These are phyloP conservation scores for Campoletis sonorensis DNA, from an alignment of 1,140 invertebrate species.

Conservation along the genomic window DNA sequence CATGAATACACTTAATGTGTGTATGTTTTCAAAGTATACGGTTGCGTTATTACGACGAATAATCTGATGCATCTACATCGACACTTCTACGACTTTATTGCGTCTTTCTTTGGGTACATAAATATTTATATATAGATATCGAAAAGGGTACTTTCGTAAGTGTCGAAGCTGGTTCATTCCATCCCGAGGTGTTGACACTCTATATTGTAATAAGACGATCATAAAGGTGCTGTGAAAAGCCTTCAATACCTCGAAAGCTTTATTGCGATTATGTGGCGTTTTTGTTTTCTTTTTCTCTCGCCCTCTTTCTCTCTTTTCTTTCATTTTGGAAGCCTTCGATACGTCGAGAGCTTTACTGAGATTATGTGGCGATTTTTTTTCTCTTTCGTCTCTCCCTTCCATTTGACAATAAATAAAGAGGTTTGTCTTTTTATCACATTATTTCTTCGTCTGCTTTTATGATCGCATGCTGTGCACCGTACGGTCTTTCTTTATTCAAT, in stretches of 20 bases:
- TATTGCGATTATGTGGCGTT: conserved; percentile 39
- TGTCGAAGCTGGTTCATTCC: not conserved
- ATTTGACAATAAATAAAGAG: not conserved
- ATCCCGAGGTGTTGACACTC: conserved; percentile 51
- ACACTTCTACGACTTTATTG: conserved; percentile 14
- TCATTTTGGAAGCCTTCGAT: no score
- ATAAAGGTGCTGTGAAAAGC: conserved; percentile 13
- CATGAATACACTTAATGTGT: not conserved
- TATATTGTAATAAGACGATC: conserved; percentile 51
- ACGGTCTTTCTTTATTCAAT: conserved; percentile 11
- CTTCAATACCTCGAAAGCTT: conserved; percentile 35
- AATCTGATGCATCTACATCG: not conserved
- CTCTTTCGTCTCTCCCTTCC: not conserved
- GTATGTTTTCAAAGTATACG: conserved; percentile 30
- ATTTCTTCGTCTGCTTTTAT: conserved; percentile 47
- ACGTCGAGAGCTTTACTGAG: no score
- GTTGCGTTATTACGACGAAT: not conserved
- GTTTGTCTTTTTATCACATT: conserved; percentile 36
- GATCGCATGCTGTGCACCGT: not conserved
- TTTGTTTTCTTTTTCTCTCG: not conserved
- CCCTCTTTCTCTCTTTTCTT: not conserved
- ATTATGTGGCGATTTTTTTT: no score
- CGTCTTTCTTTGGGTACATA: not conserved
- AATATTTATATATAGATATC: not conserved
- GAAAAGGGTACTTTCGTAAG: conserved; percentile 1